Base-by-base conservation (phyloP, 2,113 vertebrate species). In the Neotragus moschatus region DNA sequence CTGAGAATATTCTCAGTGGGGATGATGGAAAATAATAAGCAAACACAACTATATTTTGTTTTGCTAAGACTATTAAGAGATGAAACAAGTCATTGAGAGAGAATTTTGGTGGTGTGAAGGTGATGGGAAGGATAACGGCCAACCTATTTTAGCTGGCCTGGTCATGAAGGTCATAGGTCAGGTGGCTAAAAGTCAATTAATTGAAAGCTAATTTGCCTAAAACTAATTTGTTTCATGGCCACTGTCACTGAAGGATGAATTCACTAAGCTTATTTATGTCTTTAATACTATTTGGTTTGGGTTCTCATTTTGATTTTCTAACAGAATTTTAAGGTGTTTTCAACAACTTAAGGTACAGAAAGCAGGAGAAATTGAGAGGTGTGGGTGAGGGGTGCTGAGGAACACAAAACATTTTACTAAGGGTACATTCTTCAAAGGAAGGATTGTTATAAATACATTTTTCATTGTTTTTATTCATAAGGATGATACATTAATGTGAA, bases 381-480 rank as follows among this genome's bases (percentile, higher is more conserved):
- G 30, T 75, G 81, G 30, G 80, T 55, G 33, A 85, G 53, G 9
- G n/a, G 19, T 28, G 2, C 49, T 55, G 81, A 88, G 88, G 77
- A 79, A 49, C 56, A 60, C 9, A 56, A 88, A 97, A 88, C 82
- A 51, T 49, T 90, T 94, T 93, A 47, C 80, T 47, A 61, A 95
- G 60, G 47, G 28, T 90, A 86, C 77, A 75, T 80, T 79, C 82
- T 96, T 88, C 30, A 96, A 84, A 88, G 66, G 81, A 80, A 93
- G 23, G 88, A 95, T 97, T 79, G 36, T 97, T 95, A 87, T 56
- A 96, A 96, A 92, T 93, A 93, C 88, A 97, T 96, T 96, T 98
- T 98, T 96, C 51, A 81, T 96, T 97, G 56, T 91, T 92, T 79
- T 97, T 96, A 97, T 92, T 97, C 81, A 94, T 94, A 95, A 92